Conservation (phyloP, 1,140 invertebrate genomes). For the Panagrolaimus sp. region DNA sequence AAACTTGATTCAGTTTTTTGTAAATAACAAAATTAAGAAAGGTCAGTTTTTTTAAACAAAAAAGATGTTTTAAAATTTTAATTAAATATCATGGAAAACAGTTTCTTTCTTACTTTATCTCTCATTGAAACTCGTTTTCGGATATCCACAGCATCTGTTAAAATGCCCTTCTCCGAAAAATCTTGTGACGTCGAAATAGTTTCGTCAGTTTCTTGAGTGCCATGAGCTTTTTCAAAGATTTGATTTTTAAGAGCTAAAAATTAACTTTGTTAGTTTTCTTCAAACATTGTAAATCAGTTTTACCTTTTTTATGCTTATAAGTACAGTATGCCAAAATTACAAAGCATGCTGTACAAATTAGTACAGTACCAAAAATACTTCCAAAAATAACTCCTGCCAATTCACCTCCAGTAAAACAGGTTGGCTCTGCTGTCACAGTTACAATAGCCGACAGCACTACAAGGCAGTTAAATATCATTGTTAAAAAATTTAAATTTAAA, state of each 20-base stretch:
- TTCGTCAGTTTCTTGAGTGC: not conserved
- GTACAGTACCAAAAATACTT: slow-evolving; percentile 2
- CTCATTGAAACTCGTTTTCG: not conserved
- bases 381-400: slow-evolving; percentile 11
- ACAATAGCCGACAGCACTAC: no score
- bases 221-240: slow-evolving; percentile 11
- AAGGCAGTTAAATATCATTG: no score
- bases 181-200: not conserved
- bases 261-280: not conserved
- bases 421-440: not conserved
- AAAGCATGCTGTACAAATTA: slow-evolving; percentile 1
- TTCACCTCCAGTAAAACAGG: slow-evolving; percentile 13
- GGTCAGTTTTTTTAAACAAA: no score
- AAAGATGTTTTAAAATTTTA: no score
- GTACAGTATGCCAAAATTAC: not conserved
- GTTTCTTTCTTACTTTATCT: not conserved
- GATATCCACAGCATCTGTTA: not conserved
- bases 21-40: no score
- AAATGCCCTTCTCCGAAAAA: not conserved
- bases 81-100: no score
- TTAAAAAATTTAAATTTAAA: no score
- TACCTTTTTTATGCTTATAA: slow-evolving; percentile 12
- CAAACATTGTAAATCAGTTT: not conserved
- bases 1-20: no score
- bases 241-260: slow-evolving; percentile 1